These are phyloP conservation scores for Ylistrum balloti DNA, from an alignment of 1,140 invertebrate genomes.

Conservation along the genomic window DNA sequence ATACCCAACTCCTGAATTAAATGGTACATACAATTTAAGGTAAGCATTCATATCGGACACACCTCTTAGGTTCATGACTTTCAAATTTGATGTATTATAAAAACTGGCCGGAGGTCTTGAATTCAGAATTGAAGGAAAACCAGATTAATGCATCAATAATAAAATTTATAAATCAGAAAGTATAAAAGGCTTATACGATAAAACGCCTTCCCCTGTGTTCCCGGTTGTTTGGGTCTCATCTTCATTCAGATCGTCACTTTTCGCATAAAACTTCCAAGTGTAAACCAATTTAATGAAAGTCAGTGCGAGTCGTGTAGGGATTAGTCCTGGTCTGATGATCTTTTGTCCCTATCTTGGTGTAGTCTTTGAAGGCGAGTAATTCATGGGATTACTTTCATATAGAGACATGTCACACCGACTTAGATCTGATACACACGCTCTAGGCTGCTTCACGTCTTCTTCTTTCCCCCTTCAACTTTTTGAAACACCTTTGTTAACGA, in stretches of 20 bases:
- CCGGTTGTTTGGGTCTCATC: neutral
- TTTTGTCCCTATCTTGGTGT: neutral
- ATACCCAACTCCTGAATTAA: neutral
- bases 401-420: conserved; percentile 32
- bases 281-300: conserved; percentile 36
- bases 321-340: neutral
- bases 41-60: conserved; percentile 7
- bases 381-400: neutral
- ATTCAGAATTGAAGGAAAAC: neutral
- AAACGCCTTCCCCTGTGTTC: neutral
- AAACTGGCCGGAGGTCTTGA: conserved; percentile 9
- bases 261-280: neutral
- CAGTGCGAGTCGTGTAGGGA: neutral
- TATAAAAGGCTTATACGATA: conserved; percentile 35
- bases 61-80: conserved; percentile 11
- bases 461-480: neutral
- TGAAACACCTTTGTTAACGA: conserved; percentile 38
- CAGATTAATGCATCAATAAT: neutral
- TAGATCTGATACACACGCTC: conserved; percentile 3
- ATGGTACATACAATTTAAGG: neutral
- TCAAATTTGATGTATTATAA: conserved; percentile 9
- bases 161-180: neutral
- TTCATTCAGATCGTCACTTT: neutral
- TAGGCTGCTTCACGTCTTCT: neutral
- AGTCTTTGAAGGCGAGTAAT: conserved; percentile 21